phyloP scores from a whole-genome alignment of 2,797 vertebrate species.

The Cyprinella venusta region DNA sequence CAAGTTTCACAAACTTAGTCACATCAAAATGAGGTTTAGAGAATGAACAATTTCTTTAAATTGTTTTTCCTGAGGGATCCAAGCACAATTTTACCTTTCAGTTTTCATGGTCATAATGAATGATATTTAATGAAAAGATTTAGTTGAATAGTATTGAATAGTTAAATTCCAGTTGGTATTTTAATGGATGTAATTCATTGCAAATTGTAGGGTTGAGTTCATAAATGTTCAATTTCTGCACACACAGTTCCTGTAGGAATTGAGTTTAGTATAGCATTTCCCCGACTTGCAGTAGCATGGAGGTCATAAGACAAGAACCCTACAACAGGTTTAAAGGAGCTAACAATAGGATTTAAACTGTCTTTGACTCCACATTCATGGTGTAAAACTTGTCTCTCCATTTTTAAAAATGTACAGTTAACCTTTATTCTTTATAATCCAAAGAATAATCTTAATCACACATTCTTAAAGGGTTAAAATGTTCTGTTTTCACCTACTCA shows the following conservation, averaged over 20 bases:
- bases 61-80: neutral
- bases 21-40: neutral
- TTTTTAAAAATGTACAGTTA: neutral
- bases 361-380: neutral
- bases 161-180: constrained; percentile 15
- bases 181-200: constrained; percentile 22
- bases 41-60: neutral
- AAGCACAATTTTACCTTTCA: constrained; percentile 1
- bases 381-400: neutral
- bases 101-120: constrained; percentile 34
- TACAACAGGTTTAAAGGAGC: neutral
- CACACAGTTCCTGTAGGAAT: constrained; percentile 22
- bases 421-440: neutral
- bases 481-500: neutral
- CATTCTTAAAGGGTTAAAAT: neutral
- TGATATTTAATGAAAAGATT: constrained; percentile 21
- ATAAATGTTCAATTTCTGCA: neutral
- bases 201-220: neutral
- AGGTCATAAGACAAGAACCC: neutral
- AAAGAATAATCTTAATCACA: neutral
- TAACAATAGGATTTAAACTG: neutral
- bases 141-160: constrained; percentile 20
- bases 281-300: neutral
- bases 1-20: neutral
- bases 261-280: neutral